Evolutionary conservation across 2,113 vertebrate species (phyloP), one percentile per base, ranked within the genome.

Genomic region (Ageneiosus marmoratus): DNA sequence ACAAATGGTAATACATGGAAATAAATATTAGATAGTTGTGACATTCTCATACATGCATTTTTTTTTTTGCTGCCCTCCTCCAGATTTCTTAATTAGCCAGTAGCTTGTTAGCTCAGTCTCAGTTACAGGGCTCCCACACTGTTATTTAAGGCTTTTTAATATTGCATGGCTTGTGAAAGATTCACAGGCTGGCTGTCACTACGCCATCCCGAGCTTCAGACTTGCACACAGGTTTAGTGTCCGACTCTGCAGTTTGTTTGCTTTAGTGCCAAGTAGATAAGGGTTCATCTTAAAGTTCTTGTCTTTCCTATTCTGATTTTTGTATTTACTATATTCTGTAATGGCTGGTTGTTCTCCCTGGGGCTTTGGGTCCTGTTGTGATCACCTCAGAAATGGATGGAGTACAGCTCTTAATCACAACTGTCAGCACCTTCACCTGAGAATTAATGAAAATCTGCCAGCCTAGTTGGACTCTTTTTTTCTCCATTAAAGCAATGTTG

Each of bases 91-190:
- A 88, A 91, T 92, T 89, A 86, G 89, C 69, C 20, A 1, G 51
- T 56, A 70, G 69, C 86, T 90, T 48, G 22, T 89, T 83, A 80
- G 55, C 84, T 87, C 87, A 86, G 89, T 90, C 91, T 88, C 87
- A 85, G 89, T 93, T 92, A 91, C 91, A 88, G 83, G 53, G 78
- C 84, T 55, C 1, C 79, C 44, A 82, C 84, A 70, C 80, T 60
- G 87, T 89, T 89, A 89, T 92, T 90, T 91, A 90, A 87, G 86
- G 84, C 83, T 86, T 41, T 86, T 92, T 88, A 90, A 91, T 91
- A 88, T 90, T 92, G 89, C 80, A 92, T 82, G 83, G 81, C 85
- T 75, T 72, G 89, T 93, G 29, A 90, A 92, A 92, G 83, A 89
- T 92, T 91, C 63, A 93, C 76, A 29, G 15, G 24, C 80, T 48